phyloP scores from a whole-genome alignment of 2,888 invertebrate species.

The Pemphredon lugubris region DNA sequence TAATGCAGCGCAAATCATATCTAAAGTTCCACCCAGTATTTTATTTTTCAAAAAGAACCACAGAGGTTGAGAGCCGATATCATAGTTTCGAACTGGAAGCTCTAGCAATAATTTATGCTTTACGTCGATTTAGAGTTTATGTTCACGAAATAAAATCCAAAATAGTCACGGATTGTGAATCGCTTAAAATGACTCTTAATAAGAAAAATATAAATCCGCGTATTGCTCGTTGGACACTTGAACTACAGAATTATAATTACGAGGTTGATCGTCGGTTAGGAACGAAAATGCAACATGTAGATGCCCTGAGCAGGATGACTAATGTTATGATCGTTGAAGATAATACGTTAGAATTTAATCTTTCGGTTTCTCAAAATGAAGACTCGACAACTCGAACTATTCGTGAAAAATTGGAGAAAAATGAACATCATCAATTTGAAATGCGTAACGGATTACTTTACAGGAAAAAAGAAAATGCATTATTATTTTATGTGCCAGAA shows the following conservation, averaged over 20 bases:
- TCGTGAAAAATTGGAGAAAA: conserved; percentile 13
- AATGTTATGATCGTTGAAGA: conserved; percentile 22
- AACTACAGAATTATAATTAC: conserved; percentile 24
- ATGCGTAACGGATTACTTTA: conserved; percentile 52
- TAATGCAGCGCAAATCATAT: conserved; percentile 69
- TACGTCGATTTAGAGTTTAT: conserved; percentile 64
- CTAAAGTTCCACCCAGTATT: conserved; percentile 68
- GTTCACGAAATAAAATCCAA: conserved; percentile 61
- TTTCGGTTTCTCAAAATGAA: conserved; percentile 14
- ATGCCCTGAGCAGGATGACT: conserved; percentile 17
- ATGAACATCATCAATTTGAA: conserved; percentile 42
- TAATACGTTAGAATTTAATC: conserved; percentile 18
- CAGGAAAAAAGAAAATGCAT: conserved; percentile 22
- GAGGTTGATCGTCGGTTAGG: conserved; percentile 7
- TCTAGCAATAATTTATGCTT: conserved; percentile 53
- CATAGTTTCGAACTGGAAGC: conserved; percentile 72
- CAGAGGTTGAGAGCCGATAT: conserved; percentile 62
- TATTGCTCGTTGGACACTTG: conserved; percentile 54
- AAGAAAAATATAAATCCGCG: conserved; percentile 70
- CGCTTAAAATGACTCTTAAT: conserved; percentile 51
- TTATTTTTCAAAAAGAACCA: conserved; percentile 71
- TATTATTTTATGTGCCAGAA: conserved; percentile 20
- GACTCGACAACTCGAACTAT: conserved; percentile 4
- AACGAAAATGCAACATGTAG: conserved; percentile 14
- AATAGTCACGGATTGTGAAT: conserved; percentile 42